Evolutionary conservation across 2,113 vertebrate species (phyloP).

Genomic region (Ivindomyrus marchei): DNA sequence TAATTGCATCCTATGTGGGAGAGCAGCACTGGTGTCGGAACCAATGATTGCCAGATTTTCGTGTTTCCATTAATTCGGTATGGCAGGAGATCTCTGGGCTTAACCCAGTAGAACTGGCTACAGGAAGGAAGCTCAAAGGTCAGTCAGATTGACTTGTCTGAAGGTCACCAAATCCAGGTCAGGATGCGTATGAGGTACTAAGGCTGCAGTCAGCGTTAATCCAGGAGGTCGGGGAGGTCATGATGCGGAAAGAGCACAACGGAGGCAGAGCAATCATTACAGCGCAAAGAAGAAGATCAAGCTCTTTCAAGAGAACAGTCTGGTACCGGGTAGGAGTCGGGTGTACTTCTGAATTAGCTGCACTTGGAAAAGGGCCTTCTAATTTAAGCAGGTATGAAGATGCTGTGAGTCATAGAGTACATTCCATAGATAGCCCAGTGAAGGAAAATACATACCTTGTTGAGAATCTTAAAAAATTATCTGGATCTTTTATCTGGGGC

Average conservation of each 20-base stretch:
- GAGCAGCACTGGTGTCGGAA: not conserved
- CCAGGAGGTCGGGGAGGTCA: not conserved
- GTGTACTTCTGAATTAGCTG: not conserved
- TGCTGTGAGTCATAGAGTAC: not conserved
- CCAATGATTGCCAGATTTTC: not conserved
- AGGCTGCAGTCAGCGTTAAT: not conserved
- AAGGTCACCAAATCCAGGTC: not conserved
- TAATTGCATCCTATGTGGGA: not conserved
- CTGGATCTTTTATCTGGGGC: not conserved
- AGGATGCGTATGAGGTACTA: not conserved
- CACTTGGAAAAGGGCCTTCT: not conserved
- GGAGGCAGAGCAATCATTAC: not conserved
- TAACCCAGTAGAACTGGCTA: not conserved
- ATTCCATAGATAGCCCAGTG: not conserved
- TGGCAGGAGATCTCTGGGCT: not conserved
- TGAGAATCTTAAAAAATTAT: not conserved
- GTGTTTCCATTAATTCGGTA: not conserved
- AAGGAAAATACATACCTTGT: not conserved
- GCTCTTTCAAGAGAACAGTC: not conserved
- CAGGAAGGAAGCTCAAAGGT: not conserved
- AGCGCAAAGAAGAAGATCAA: not conserved
- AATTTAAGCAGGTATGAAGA: not conserved
- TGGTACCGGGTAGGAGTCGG: not conserved
- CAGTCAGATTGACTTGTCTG: not conserved
- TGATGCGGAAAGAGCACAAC: not conserved